Conservation (phyloP, 2,113 vertebrate genomes). For the Grus americana region DNA sequence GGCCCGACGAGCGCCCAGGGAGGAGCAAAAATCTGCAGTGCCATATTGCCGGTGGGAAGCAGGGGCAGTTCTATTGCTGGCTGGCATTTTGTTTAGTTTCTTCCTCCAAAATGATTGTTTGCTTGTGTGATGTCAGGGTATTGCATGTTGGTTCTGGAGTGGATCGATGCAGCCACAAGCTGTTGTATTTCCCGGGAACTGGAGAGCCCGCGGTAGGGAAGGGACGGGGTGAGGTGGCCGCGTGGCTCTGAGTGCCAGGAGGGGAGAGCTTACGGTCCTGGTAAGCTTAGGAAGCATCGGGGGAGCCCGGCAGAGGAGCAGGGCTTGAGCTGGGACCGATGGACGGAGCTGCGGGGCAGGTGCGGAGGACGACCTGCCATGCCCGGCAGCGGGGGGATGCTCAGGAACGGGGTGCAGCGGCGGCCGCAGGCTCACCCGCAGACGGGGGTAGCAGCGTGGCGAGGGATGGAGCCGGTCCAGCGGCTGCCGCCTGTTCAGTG, state of each 20-base stretch:
- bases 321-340: neutral
- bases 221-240: neutral
- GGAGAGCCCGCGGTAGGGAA: neutral
- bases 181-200: neutral
- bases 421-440: neutral
- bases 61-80: neutral
- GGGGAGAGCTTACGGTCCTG: neutral
- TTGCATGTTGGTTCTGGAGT: neutral
- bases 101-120: neutral
- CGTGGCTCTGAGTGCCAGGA: neutral
- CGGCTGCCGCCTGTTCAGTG: neutral
- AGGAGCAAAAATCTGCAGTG: neutral
- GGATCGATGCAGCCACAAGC: neutral
- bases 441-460: neutral
- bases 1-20: too few species aligned
- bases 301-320: too few species aligned
- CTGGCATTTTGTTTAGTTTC: neutral
- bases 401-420: rapidly evolving
- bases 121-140: too few species aligned
- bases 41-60: neutral
- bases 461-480: neutral
- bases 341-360: rapidly evolving
- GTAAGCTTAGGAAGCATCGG: neutral
- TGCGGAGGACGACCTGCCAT: neutral
- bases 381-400: neutral